Base-by-base conservation (phyloP, 2,888 invertebrate genomes). In the Oscheius sp. region DNA sequence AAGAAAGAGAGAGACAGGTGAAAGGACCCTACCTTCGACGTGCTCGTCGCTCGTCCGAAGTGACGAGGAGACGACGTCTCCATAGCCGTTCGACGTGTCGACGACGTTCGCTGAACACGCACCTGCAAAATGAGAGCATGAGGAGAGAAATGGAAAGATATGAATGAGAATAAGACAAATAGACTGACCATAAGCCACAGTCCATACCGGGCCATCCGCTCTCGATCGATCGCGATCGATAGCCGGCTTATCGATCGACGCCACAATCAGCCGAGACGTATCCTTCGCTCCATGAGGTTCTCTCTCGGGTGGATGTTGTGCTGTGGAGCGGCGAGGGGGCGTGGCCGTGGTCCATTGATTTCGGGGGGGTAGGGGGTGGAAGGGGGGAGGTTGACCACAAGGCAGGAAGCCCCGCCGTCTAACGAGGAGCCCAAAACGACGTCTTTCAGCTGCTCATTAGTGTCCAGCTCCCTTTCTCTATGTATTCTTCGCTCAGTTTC, bases 21-120 rank as follows among this genome's bases (percentile, higher is more conserved):
- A 65, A 50, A 66, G 53, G 9, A 48, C 11, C 60, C 2, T 33
- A 80, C 80, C 80, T 79, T 58, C 87, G 77, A 35, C 85, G 78
- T 9, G 87, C 87, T 62, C 86, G 83, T 57, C 84, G 78, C 73
- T 87, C 87, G 79, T 87, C 87, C 70, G 85, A 81, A 21, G 87
- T 87, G 76, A 85, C 81, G 47, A 84, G 77, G 53, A 84, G 79
- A 47, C 82, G 78, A 48, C 82, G 79, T 48, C 84, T 76, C 84
- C 84, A 84, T 5, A 84, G 77, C 62, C 77, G 75, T 71, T 87
- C 88, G 78, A 85, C 84, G 79, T 85, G 86, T 63, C 87, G 81
- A 68, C 88, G 87, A 65, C 85, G 84, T 74, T 86, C 87, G 79
- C 77, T 78, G 81, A 84, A 81, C 55, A 70, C 70, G 62, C 68